Base-by-base conservation (phyloP, 1,140 invertebrate species). In the Radopholus similis region DNA sequence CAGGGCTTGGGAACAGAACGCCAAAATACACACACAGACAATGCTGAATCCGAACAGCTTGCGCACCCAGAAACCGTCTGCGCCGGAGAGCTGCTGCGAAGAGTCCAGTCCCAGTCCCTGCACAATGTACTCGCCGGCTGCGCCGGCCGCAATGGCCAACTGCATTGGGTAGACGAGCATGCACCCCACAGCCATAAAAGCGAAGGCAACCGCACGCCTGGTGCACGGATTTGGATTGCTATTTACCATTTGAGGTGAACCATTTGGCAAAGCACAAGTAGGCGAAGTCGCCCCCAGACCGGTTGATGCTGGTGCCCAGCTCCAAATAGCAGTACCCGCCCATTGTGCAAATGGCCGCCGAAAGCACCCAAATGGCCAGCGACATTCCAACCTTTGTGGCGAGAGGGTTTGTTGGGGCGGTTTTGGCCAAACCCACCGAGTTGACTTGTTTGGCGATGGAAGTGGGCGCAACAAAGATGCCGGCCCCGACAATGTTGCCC, bases 391-490 rank as follows among this genome's bases (percentile, higher is more conserved):
- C 18, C 59, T 62, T 1, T 11, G 26, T 13, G 1, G 18, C 11
- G 18, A 42, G 11, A 18, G 11, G 38, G 18, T 13, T 42, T 42
- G 18, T 42, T 42, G 1, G 11, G 38, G 11, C 18, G 38, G 18
- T 13, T 42, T 42, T 13, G 11, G 11, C 18, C 11, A 42, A 42
- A 21, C 47, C 4, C 6, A 23, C 71, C 28, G 81, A 83, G 23
- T 66, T 63, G 2, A 73, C 72, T 42, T 67, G 54, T 18, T 57
- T 47, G 13, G 75, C 57, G 26, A 81, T 77, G n/a, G 59, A 60
- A 6, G 90, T 90, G 1, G 93, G 93, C 37, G 90, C 91, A 21
- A 96, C 91, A 83, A 96, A 96, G 78, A 96, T 95, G 0, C 93
- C 93, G 4, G 89, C 90, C 35, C 91, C 93, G 65, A 95, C 94